Evolutionary conservation across 2,888 invertebrate genomes (phyloP).

Genomic region (Melipona bicolor): DNA sequence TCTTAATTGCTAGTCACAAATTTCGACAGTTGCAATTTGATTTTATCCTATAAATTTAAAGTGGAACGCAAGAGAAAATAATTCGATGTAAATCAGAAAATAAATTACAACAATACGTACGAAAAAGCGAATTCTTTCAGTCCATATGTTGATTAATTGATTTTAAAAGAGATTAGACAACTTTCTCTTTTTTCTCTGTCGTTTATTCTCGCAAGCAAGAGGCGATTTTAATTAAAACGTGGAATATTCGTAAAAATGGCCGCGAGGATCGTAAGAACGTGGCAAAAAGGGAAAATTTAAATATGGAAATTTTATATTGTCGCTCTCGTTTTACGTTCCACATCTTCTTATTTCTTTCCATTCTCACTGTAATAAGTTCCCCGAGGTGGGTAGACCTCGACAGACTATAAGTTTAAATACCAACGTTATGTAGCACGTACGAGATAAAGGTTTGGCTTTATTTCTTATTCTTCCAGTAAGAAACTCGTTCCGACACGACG

Average conservation of each 20-base stretch:
- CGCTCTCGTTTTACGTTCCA: constrained; percentile 24
- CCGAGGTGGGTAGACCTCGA: background rate
- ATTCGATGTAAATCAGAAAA: no score
- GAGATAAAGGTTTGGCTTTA: constrained; percentile 21
- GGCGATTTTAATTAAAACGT: constrained; percentile 52
- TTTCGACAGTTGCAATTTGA: no score
- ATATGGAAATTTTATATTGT: constrained; percentile 57
- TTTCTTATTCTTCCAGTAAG: background rate
- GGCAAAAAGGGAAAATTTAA: constrained; percentile 30
- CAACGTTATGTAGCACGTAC: constrained; percentile 21
- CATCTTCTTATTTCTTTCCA: constrained; percentile 28
- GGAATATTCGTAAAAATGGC: constrained; percentile 39
- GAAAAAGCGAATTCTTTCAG: no score
- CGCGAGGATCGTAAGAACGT: constrained; percentile 18
- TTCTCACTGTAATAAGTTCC: constrained; percentile 43
- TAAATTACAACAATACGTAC: no score
- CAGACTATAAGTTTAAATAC: constrained; percentile 20
- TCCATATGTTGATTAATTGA: background rate
- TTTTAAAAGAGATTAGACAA: background rate
- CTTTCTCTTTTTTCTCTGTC: no score
- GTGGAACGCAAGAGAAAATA: no score
- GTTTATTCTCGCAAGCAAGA: background rate
- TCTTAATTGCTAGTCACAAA: no score
- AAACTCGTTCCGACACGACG: background rate
- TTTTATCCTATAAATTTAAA: no score